Conservation (phyloP, 1,140 invertebrate genomes). For the Hirudo medicinalis region DNA sequence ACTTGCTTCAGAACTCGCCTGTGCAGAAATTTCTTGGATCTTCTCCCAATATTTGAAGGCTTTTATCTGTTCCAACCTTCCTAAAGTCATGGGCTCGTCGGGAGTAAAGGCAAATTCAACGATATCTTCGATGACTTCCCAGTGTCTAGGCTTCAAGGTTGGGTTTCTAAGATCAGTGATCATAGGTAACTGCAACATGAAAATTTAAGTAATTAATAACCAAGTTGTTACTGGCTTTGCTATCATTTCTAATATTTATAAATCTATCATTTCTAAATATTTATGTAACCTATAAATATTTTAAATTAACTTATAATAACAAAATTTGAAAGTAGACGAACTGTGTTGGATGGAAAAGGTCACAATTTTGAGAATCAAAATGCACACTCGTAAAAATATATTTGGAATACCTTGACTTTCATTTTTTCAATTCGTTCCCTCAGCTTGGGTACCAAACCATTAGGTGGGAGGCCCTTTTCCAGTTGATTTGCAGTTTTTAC, state of each 20-base stretch:
- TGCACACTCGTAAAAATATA: background rate
- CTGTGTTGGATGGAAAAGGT: no score
- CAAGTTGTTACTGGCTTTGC: no score
- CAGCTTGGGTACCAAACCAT: conserved; percentile 37
- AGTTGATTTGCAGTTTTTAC: conserved; percentile 59
- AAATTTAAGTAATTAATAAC: no score
- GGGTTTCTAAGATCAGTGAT: conserved; percentile 41
- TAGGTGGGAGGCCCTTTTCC: conserved; percentile 52
- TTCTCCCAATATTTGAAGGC: conserved; percentile 58
- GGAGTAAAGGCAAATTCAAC: conserved; percentile 34
- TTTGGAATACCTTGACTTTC: conserved; percentile 36
- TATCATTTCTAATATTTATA: no score
- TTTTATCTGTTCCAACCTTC: conserved; percentile 40
- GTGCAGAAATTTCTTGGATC: conserved; percentile 64
- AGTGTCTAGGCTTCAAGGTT: conserved; percentile 37
- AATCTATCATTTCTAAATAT: no score
- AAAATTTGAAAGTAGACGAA: no score
- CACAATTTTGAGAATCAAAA: no score
- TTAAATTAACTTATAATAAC: no score
- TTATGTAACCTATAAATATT: no score
- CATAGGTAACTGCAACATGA: conserved; percentile 40
- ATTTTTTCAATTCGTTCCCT: conserved; percentile 40
- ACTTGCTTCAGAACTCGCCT: conserved; percentile 68
- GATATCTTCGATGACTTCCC: conserved; percentile 37
- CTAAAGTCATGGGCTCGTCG: conserved; percentile 39